phyloP scores from a whole-genome alignment of 1,140 invertebrate species.

The Thalassaphorura encarpata region DNA sequence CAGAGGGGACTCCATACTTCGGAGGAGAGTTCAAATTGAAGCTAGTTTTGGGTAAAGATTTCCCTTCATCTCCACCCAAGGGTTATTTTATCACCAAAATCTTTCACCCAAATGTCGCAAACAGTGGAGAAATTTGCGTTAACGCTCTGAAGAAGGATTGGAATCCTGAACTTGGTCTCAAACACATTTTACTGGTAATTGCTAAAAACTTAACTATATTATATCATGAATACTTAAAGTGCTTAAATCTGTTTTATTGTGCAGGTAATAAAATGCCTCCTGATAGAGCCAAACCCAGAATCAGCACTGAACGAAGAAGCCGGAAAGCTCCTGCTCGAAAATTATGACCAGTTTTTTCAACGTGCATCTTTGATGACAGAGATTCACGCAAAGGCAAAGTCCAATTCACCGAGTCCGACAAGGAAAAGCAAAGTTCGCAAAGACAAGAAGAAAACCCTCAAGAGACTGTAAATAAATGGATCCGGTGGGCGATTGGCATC shows the following conservation, averaged over 20 bases:
- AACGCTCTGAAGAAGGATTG: slow-evolving; percentile 96
- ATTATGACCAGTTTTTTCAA: slow-evolving; percentile 82
- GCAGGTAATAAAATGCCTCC: slow-evolving; percentile 79
- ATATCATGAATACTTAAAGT: not conserved
- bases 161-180: slow-evolving; percentile 90
- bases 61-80: slow-evolving; percentile 84
- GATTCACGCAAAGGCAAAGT: slow-evolving; percentile 59
- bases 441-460: slow-evolving; percentile 32
- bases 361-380: slow-evolving; percentile 89
- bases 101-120: slow-evolving; percentile 93
- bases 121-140: slow-evolving; percentile 92
- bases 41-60: slow-evolving; percentile 81
- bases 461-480: slow-evolving; percentile 22
- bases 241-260: slow-evolving; percentile 32
- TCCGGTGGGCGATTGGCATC: no score
- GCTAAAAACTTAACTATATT: not conserved
- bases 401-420: slow-evolving; percentile 13
- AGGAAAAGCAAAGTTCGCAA: slow-evolving; percentile 26
- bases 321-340: slow-evolving; percentile 77
- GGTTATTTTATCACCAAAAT: slow-evolving; percentile 94
- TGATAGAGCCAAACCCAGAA: slow-evolving; percentile 89
- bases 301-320: slow-evolving; percentile 90
- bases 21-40: slow-evolving; percentile 80
- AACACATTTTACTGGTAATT: slow-evolving; percentile 81
- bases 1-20: slow-evolving; percentile 74